These are phyloP conservation scores for Eupleurogrammus muticus DNA, from an alignment of 2,797 vertebrate genomes.

Conservation along the genomic window DNA sequence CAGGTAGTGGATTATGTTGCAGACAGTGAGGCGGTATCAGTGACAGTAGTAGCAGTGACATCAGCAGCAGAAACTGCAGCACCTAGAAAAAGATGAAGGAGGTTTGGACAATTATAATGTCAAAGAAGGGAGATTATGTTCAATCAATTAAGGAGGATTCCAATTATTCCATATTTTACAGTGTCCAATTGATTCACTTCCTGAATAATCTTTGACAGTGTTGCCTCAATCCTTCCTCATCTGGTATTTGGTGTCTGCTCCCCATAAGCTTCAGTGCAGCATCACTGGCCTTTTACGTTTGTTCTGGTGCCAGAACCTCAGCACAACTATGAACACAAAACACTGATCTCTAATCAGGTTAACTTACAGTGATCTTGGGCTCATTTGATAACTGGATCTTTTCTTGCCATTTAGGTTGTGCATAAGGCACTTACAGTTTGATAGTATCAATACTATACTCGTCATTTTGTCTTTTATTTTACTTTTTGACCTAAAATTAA, in stretches of 20 bases:
- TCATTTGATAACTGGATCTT: conserved; percentile 4
- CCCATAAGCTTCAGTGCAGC: conserved; percentile 58
- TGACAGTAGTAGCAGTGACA: conserved; percentile 54
- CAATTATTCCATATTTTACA: background rate
- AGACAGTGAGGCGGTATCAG: conserved; percentile 61
- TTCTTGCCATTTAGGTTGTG: background rate
- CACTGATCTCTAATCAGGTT: conserved; percentile 61
- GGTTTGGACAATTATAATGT: conserved; percentile 38
- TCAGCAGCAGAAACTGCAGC: conserved; percentile 48
- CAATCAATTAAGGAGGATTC: background rate
- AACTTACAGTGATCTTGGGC: conserved; percentile 4
- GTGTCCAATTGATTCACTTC: conserved; percentile 28
- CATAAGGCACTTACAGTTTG: background rate
- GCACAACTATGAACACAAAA: conserved; percentile 65
- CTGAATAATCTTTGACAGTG: conserved; percentile 55
- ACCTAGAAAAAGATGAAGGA: conserved; percentile 46
- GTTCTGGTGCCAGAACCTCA: conserved; percentile 55
- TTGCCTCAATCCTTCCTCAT: conserved; percentile 57
- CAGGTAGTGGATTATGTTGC: conserved; percentile 39
- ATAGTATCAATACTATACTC: no score
- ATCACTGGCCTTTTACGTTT: conserved; percentile 41
- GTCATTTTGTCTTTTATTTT: no score
- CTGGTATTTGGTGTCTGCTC: conserved; percentile 54
- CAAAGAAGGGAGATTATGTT: conserved; percentile 40
- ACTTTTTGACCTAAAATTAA: no score